Percentiles rank a stretch among this genome's conserved stretches.
phyloP scores from a whole-genome alignment of 2,888 invertebrate genomes.

The Zygaena filipendulae region DNA sequence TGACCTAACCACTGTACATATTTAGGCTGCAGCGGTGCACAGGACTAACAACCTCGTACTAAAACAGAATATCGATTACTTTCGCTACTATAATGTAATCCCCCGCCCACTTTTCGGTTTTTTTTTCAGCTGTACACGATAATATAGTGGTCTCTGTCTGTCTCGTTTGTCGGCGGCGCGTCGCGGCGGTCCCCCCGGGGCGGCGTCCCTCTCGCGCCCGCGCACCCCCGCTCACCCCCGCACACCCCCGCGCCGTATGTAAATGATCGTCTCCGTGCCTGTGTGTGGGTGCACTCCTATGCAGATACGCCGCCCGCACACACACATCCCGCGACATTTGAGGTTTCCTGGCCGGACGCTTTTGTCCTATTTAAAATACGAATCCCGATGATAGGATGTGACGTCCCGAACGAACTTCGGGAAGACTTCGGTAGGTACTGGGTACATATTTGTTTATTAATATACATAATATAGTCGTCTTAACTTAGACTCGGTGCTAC shows the following conservation, averaged over 20 bases:
- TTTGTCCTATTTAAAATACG: conserved; percentile 62
- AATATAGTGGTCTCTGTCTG: conserved; percentile 59
- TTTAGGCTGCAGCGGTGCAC: conserved; percentile 62
- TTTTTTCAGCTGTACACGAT: conserved; percentile 60
- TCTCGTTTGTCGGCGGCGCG: conserved; percentile 32
- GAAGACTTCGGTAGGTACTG: background rate
- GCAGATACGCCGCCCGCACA: conserved; percentile 31
- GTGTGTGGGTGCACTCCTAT: conserved; percentile 44
- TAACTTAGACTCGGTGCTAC: background rate
- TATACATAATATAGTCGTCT: conserved; percentile 1
- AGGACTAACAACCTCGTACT: conserved; percentile 64
- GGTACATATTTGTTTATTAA: too few species aligned
- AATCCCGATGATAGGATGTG: conserved; percentile 43
- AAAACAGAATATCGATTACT: conserved; percentile 71
- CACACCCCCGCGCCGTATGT: conserved; percentile 48
- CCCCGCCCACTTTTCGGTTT: conserved; percentile 67
- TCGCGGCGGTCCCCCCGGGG: conserved; percentile 33
- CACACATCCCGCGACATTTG: conserved; percentile 30
- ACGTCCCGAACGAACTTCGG: conserved; percentile 21
- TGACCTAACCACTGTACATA: conserved; percentile 53
- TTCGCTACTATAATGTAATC: conserved; percentile 71
- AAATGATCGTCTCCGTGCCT: conserved; percentile 60
- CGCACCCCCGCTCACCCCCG: conserved; percentile 19
- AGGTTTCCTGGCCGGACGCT: conserved; percentile 65
- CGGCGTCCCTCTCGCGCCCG: conserved; percentile 33